These are phyloP conservation scores for Acrobasis consociella DNA, from an alignment of 2,888 invertebrate species.

Conservation along the genomic window DNA sequence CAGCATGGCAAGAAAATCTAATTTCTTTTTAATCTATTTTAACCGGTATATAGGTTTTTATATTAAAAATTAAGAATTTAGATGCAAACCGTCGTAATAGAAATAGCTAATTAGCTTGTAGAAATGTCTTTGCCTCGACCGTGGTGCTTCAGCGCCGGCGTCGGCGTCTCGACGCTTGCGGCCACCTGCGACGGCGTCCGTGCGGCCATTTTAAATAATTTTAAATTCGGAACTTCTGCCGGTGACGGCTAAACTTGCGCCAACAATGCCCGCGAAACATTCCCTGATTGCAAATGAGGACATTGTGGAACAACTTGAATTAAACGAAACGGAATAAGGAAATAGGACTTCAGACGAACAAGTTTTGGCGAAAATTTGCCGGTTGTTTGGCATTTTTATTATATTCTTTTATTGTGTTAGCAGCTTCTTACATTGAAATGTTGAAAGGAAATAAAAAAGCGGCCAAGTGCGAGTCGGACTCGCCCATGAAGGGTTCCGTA, in stretches of 20 bases:
- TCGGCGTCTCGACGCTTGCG: slow-evolving; percentile 38
- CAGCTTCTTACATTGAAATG: not conserved
- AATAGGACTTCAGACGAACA: slow-evolving; percentile 30
- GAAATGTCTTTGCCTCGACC: slow-evolving; percentile 23
- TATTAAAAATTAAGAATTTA: slow-evolving; percentile 28
- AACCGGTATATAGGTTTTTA: not conserved
- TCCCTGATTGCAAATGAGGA: slow-evolving; percentile 78
- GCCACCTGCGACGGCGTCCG: slow-evolving; percentile 55
- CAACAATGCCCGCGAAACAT: slow-evolving; percentile 72
- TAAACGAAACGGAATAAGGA: slow-evolving; percentile 64
- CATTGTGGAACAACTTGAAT: slow-evolving; percentile 70
- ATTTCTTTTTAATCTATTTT: too few species aligned
- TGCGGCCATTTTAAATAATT: slow-evolving; percentile 67
- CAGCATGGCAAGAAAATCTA: too few species aligned
- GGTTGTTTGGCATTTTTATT: slow-evolving; percentile 25
- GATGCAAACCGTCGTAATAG: slow-evolving; percentile 41
- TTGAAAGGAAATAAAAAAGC: too few species aligned
- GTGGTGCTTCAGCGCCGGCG: slow-evolving; percentile 24
- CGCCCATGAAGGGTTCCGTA: too few species aligned
- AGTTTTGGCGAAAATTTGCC: slow-evolving; percentile 29
- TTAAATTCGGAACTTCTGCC: slow-evolving; percentile 66
- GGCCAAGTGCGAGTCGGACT: too few species aligned
- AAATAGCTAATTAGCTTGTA: slow-evolving; percentile 45
- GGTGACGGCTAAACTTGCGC: slow-evolving; percentile 67
- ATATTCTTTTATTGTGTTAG: slow-evolving; percentile 19